phyloP scores from a whole-genome alignment of 2,888 invertebrate genomes.

The Andrena haemorrhoa region DNA sequence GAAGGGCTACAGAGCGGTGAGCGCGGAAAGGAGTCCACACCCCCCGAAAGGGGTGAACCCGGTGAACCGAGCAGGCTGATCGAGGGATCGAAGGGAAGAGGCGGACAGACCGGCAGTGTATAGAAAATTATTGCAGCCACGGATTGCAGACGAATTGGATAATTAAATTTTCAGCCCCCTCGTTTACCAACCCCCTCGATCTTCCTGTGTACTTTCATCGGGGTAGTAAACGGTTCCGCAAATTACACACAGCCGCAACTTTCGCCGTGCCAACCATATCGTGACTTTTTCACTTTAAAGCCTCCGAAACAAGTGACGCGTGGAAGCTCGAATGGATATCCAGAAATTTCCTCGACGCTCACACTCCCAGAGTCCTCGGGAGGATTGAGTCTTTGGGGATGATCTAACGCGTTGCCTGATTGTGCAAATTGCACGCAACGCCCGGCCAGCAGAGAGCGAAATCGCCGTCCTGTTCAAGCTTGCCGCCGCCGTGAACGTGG shows the following conservation, averaged over 20 bases:
- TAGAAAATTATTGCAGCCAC: constrained; percentile 76
- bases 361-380: no score
- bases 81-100: constrained; percentile 46
- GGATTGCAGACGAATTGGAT: constrained; percentile 75
- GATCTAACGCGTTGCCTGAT: not conserved
- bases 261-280: not conserved
- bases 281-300: no score
- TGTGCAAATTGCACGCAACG: not conserved
- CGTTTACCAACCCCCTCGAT: constrained; percentile 51
- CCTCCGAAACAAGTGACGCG: no score
- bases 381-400: no score
- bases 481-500: constrained; percentile 21
- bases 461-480: constrained; percentile 29
- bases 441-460: constrained; percentile 28
- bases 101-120: constrained; percentile 28
- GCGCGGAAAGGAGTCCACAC: constrained; percentile 23
- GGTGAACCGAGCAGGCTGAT: constrained; percentile 16
- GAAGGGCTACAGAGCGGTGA: constrained; percentile 20
- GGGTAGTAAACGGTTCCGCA: not conserved
- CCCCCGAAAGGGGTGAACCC: constrained; percentile 31
- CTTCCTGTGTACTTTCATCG: constrained; percentile 41
- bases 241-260: constrained; percentile 3
- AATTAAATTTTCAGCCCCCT: constrained; percentile 76
- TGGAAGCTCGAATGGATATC: no score
- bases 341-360: no score